Conservation (phyloP, 2,113 vertebrate genomes). For the Strigops habroptila region DNA sequence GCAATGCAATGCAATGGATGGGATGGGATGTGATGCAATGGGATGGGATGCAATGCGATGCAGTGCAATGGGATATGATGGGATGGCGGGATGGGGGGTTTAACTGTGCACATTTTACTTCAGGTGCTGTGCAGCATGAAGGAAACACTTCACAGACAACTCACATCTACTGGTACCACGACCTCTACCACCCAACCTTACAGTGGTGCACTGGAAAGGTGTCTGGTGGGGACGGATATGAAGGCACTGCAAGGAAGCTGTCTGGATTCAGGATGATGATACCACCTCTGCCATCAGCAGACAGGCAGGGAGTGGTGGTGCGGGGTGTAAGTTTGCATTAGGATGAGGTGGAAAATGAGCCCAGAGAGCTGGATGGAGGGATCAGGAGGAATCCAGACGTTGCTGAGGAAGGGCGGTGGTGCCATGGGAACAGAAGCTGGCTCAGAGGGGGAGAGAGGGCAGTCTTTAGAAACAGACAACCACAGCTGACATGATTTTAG, state of each 20-base stretch:
- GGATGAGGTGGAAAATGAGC: background rate
- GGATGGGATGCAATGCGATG: no score
- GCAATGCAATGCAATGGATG: no score
- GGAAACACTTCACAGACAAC: background rate
- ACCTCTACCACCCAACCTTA: no score
- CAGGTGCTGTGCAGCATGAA: rapidly evolving
- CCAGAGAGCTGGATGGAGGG: rapidly evolving
- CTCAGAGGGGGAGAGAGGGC: rapidly evolving
- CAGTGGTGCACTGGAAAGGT: background rate
- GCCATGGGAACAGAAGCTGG: background rate
- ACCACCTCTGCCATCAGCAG: background rate
- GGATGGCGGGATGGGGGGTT: background rate
- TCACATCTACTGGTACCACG: rapidly evolving
- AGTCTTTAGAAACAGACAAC: background rate
- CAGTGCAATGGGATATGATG: background rate
- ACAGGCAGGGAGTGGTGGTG: rapidly evolving
- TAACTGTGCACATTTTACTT: background rate
- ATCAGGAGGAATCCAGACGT: background rate
- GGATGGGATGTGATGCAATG: background rate
- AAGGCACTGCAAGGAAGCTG: background rate
- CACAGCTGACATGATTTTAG: background rate
- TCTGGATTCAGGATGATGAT: background rate
- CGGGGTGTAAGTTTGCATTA: background rate
- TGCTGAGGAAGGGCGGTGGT: background rate
- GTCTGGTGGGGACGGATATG: background rate